phyloP scores from a whole-genome alignment of 2,113 vertebrate genomes.

The Spheniscus mendiculus region DNA sequence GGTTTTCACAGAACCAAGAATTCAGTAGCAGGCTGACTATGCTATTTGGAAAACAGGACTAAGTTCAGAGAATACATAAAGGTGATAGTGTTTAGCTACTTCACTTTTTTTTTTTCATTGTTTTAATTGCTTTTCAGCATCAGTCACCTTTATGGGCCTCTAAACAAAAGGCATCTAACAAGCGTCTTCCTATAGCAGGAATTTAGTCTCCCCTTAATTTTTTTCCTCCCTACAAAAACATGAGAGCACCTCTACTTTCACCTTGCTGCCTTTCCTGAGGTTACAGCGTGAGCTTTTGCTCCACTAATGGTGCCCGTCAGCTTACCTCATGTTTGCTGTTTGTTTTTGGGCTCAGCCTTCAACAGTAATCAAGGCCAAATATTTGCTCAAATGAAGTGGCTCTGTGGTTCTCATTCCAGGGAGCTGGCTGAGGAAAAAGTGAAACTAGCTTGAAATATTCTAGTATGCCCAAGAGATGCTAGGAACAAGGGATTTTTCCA shows the following conservation, averaged over 20 bases:
- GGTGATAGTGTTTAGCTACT: background rate
- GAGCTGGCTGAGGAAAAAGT: slow-evolving; percentile 29
- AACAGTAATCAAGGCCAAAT: slow-evolving; percentile 64
- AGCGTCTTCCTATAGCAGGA: background rate
- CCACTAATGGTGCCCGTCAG: background rate
- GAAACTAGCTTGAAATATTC: slow-evolving; percentile 42
- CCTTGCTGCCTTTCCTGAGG: background rate
- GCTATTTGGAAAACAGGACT: background rate
- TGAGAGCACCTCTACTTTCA: background rate
- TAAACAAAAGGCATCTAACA: background rate
- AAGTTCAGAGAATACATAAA: background rate
- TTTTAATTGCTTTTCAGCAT: background rate
- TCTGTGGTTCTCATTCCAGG: slow-evolving; percentile 51
- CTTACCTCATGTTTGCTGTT: slow-evolving; percentile 53
- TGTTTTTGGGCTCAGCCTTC: slow-evolving; percentile 55
- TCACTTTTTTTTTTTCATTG: background rate
- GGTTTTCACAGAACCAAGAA: background rate
- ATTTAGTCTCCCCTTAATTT: background rate
- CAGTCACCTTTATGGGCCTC: background rate
- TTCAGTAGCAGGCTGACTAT: background rate
- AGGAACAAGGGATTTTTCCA: slow-evolving; percentile 45
- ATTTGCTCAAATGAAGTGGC: slow-evolving; percentile 65
- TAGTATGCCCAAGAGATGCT: slow-evolving; percentile 40
- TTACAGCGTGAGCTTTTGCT: background rate
- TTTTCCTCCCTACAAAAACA: background rate